These are phyloP conservation scores for Salvelinus sp. DNA, from an alignment of 2,113 vertebrate genomes.

Conservation along the genomic window DNA sequence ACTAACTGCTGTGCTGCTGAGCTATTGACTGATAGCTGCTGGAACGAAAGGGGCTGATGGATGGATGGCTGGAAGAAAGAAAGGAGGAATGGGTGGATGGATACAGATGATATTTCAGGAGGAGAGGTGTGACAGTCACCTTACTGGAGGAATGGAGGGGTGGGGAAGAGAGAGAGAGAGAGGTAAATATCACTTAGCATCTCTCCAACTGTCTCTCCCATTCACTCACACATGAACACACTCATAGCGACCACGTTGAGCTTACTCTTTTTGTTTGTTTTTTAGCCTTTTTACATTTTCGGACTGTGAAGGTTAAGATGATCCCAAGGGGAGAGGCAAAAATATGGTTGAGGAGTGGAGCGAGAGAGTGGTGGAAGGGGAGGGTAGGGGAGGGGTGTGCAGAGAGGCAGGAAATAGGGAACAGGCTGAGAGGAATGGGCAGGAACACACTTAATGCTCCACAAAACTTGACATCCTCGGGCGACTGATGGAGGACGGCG, in stretches of 20 bases:
- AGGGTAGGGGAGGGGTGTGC: neutral
- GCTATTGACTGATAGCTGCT: slow-evolving; percentile 64
- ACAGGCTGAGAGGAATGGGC: slow-evolving; percentile 2
- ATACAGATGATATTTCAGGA: slow-evolving; percentile 37
- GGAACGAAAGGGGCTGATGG: slow-evolving; percentile 56
- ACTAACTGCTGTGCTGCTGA: slow-evolving; percentile 24
- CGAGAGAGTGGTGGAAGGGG: neutral
- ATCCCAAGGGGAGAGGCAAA: slow-evolving; percentile 11
- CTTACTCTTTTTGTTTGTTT: neutral
- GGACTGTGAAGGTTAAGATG: neutral
- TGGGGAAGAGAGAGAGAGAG: neutral
- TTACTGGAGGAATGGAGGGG: slow-evolving; percentile 20
- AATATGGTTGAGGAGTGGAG: slow-evolving; percentile 13
- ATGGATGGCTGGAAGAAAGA: slow-evolving; percentile 40
- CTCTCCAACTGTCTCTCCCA: slow-evolving; percentile 35
- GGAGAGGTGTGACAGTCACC: slow-evolving; percentile 49
- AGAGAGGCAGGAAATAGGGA: slow-evolving; percentile 25
- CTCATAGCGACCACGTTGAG: neutral
- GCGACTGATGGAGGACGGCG: neutral
- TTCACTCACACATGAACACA: slow-evolving; percentile 33
- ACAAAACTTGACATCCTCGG: neutral
- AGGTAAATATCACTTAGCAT: slow-evolving; percentile 18
- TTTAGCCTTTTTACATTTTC: neutral
- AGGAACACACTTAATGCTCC: neutral
- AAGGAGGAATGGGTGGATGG: slow-evolving; percentile 13